A percentile compares a stretch with the other conserved stretches of the same genome.
These are phyloP conservation scores for Tachysurus vachellii DNA, from an alignment of 2,113 vertebrate genomes.

Conservation along the genomic window DNA sequence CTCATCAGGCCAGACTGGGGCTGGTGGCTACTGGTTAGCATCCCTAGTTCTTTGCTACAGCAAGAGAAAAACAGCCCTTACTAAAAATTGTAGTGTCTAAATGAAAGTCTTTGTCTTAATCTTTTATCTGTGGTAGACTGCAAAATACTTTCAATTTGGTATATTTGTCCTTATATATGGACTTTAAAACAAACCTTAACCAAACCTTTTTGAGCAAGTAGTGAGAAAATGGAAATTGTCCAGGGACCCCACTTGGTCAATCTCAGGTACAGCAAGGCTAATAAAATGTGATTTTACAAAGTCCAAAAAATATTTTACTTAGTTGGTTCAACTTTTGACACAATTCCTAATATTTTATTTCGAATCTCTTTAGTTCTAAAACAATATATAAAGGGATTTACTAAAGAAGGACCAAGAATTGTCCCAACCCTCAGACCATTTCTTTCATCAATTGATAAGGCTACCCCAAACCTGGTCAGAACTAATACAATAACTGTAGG, in stretches of 20 bases:
- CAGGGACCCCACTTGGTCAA: neutral
- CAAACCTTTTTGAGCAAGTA: neutral
- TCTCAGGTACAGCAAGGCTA: no score
- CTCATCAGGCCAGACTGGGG: no score
- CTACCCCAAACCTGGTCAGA: conserved; percentile 53
- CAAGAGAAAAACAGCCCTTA: no score
- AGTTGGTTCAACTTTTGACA: conserved; percentile 10
- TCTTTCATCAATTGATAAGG: conserved; percentile 35
- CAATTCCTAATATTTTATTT: conserved; percentile 25
- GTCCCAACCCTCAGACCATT: conserved; percentile 38
- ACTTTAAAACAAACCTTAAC: neutral
- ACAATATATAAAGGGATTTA: conserved; percentile 59
- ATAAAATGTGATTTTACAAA: neutral
- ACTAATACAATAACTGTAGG: conserved; percentile 34
- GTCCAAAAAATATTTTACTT: neutral
- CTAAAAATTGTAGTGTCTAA: no score
- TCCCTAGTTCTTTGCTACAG: no score
- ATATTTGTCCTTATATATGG: neutral
- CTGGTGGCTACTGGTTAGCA: no score
- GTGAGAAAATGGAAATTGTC: neutral
- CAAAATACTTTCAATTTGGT: neutral
- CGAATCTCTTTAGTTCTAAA: conserved; percentile 50
- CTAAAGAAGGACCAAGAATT: conserved; percentile 46
- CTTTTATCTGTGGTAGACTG: no score
- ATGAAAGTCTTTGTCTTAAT: no score